Evolutionary conservation across 2,797 vertebrate genomes (phyloP).

Genomic region (Aplochiton taeniatus): DNA sequence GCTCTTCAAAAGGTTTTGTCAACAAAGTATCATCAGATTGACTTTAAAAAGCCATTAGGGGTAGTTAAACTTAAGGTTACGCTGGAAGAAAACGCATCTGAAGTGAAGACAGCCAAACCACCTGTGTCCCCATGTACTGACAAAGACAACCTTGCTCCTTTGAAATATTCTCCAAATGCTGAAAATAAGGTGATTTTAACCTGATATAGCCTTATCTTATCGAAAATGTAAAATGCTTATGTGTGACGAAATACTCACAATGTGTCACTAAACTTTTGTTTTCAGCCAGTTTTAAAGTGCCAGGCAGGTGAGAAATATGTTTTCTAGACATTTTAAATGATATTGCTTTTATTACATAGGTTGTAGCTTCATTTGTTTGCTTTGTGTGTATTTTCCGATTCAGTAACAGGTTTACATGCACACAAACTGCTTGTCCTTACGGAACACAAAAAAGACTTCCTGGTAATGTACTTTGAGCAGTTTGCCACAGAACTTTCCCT

Average conservation of each 20-base stretch:
- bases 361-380: background rate
- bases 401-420: background rate
- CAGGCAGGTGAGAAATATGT: slow-evolving; percentile 19
- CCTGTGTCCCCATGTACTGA: background rate
- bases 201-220: background rate
- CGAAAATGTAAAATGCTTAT: no score
- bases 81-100: background rate
- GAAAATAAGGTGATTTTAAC: slow-evolving; percentile 21
- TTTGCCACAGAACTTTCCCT: slow-evolving; percentile 39
- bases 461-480: slow-evolving; percentile 52
- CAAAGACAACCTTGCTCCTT: background rate
- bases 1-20: slow-evolving; percentile 46
- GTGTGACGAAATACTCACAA: no score
- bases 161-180: background rate
- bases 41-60: slow-evolving; percentile 36
- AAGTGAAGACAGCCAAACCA: slow-evolving; percentile 9
- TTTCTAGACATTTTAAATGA: background rate
- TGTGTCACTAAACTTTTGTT: no score
- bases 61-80: slow-evolving; percentile 40
- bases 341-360: background rate
- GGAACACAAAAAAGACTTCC: slow-evolving; percentile 25
- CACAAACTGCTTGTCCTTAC: slow-evolving; percentile 22
- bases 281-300: background rate
- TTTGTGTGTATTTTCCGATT: background rate
- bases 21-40: slow-evolving; percentile 39